Conservation (phyloP, 2,888 invertebrate species). For the Mesorhabditis belari region DNA sequence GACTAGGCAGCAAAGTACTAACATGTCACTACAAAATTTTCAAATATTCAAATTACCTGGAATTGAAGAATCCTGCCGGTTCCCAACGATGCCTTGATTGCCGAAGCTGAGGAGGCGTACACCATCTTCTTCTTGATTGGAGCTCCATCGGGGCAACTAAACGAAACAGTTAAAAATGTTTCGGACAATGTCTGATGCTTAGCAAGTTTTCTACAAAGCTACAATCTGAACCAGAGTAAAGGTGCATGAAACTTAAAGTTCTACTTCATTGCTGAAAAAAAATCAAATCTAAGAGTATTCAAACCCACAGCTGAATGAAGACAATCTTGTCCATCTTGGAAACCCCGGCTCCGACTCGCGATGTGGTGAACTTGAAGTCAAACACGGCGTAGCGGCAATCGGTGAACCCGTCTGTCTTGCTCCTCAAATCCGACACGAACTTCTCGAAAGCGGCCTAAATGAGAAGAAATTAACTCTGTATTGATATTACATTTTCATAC, state of each 20-base stretch:
- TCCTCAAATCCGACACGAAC: conserved; percentile 79
- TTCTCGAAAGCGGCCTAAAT: conserved; percentile 74
- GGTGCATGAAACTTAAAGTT: not conserved
- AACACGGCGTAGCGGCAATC: conserved; percentile 94
- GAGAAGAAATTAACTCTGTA: too few species aligned
- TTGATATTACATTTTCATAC: too few species aligned
- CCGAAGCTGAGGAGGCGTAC: conserved; percentile 89
- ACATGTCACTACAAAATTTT: not conserved
- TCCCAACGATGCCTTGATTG: conserved; percentile 86
- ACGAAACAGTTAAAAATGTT: conserved; percentile 10
- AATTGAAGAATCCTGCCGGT: conserved; percentile 51
- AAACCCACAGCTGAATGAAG: conserved; percentile 78
- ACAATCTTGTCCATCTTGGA: conserved; percentile 91
- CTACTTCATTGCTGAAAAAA: not conserved
- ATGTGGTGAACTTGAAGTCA: conserved; percentile 92
- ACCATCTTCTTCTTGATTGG: conserved; percentile 77
- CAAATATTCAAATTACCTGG: conserved; percentile 31
- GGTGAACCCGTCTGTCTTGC: conserved; percentile 65
- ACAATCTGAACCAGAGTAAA: not conserved
- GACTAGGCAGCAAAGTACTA: not conserved
- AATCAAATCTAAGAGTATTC: not conserved
- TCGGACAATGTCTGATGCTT: not conserved
- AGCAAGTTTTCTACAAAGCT: not conserved
- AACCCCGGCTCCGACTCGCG: conserved; percentile 80
- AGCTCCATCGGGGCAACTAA: conserved; percentile 85